phyloP scores from a whole-genome alignment of 2,113 vertebrate species.

The Thryonomys swinderianus region DNA sequence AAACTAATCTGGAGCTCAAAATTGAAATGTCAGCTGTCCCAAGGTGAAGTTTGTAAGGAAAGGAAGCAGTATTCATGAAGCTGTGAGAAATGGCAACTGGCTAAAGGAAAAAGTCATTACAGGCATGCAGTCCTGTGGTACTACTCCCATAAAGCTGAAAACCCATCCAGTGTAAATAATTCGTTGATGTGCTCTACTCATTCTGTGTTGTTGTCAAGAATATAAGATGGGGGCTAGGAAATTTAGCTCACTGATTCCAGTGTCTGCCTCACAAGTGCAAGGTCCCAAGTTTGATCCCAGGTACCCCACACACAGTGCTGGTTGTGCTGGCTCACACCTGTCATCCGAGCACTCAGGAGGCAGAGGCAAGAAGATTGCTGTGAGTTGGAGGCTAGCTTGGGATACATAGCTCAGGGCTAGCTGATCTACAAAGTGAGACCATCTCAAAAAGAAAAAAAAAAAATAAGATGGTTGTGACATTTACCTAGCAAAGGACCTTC shows the following conservation, averaged over 20 bases:
- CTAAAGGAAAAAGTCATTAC: conserved; percentile 93
- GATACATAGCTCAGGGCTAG: too few relatives aligned
- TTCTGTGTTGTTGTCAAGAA: conserved; percentile 95
- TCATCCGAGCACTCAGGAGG: too few relatives aligned
- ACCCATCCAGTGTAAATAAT: conserved; percentile 93
- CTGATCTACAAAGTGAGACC: too few relatives aligned
- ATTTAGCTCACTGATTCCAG: too few relatives aligned
- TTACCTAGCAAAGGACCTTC: conserved; percentile 83
- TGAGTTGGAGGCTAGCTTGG: too few relatives aligned
- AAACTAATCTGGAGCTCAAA: conserved; percentile 96
- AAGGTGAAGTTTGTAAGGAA: conserved; percentile 88
- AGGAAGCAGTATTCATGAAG: conserved; percentile 90
- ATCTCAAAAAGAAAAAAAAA: too few relatives aligned
- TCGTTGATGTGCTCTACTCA: conserved; percentile 94
- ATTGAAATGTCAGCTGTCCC: conserved; percentile 94
- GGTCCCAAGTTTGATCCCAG: too few relatives aligned
- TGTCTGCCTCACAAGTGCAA: too few relatives aligned
- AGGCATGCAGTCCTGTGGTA: conserved; percentile 95
- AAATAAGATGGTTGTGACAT: too few relatives aligned
- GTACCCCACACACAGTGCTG: too few relatives aligned
- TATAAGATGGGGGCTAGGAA: conserved; percentile 69
- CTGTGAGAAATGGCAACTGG: conserved; percentile 93
- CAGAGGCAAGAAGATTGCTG: too few relatives aligned
- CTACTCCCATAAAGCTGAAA: conserved; percentile 94
- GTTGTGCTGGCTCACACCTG: too few relatives aligned